A percentile compares a stretch with the other conserved stretches of the same genome.
These are phyloP conservation scores for Agriopis leucophaearia DNA, from an alignment of 2,888 invertebrate genomes.

Conservation along the genomic window DNA sequence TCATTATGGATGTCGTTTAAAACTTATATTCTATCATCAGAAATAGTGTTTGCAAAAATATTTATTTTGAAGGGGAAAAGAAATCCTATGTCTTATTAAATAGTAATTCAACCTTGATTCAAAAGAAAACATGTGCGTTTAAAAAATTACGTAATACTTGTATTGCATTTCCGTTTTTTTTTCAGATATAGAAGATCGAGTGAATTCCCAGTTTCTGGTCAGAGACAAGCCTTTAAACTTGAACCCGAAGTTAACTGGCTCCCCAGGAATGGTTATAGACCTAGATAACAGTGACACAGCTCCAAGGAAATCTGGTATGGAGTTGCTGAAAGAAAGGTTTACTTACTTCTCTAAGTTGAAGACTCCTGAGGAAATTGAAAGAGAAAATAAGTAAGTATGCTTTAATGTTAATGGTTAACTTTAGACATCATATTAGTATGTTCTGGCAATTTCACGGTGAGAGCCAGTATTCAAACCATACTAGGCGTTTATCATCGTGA, in stretches of 20 bases:
- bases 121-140: neutral
- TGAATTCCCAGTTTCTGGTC: constrained; percentile 57
- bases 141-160: neutral
- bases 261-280: constrained; percentile 81
- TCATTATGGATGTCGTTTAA: too few relatives aligned
- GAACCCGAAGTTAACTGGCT: constrained; percentile 82
- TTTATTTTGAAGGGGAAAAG: too few relatives aligned
- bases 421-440: too few relatives aligned
- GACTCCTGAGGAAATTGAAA: constrained; percentile 81
- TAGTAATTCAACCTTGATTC: neutral
- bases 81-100: too few relatives aligned
- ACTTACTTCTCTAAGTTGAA: constrained; percentile 88
- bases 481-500: too few relatives aligned
- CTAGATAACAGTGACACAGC: constrained; percentile 60
- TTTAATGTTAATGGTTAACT: too few relatives aligned
- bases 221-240: constrained; percentile 52
- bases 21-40: too few relatives aligned
- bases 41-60: too few relatives aligned
- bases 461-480: too few relatives aligned
- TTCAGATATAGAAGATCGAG: constrained; percentile 54
- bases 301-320: constrained; percentile 85
- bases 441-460: too few relatives aligned
- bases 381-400: constrained; percentile 82
- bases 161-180: too few relatives aligned
- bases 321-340: constrained; percentile 90